These are phyloP conservation scores for Chamaetylas fuelleborni DNA, from an alignment of 2,113 vertebrate genomes.

Conservation along the genomic window DNA sequence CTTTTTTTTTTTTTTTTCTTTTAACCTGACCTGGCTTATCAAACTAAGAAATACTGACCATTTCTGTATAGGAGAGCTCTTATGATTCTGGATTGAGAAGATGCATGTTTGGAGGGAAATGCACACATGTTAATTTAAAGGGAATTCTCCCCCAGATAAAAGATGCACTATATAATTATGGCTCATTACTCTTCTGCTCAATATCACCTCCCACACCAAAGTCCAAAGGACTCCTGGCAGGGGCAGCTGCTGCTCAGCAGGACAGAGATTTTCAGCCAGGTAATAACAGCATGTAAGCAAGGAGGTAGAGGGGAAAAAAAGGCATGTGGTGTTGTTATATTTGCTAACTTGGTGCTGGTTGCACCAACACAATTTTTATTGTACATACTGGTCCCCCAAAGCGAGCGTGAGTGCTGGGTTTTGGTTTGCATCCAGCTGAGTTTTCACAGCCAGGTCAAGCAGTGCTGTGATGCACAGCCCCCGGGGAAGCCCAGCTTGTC, in stretches of 20 bases:
- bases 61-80: neutral
- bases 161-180: neutral
- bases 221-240: neutral
- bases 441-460: neutral
- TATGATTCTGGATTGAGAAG: neutral
- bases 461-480: accelerated
- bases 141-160: neutral
- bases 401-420: accelerated
- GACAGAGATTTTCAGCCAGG: neutral
- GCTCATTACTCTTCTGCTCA: neutral
- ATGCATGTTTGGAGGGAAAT: neutral
- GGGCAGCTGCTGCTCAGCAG: neutral
- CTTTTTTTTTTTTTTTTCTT: neutral
- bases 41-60: neutral
- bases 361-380: neutral
- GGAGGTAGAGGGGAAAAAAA: too few relatives aligned
- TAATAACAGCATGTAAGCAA: neutral
- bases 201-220: neutral
- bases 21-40: neutral
- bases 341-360: neutral
- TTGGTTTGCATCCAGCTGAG: neutral
- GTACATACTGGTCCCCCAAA: neutral
- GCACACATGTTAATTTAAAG: accelerated
- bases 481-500: neutral
- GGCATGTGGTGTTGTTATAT: accelerated